Percentiles rank a stretch among this genome's conserved stretches.
Conservation (phyloP, 2,888 invertebrate species). For the Xestobium rufovillosum region DNA sequence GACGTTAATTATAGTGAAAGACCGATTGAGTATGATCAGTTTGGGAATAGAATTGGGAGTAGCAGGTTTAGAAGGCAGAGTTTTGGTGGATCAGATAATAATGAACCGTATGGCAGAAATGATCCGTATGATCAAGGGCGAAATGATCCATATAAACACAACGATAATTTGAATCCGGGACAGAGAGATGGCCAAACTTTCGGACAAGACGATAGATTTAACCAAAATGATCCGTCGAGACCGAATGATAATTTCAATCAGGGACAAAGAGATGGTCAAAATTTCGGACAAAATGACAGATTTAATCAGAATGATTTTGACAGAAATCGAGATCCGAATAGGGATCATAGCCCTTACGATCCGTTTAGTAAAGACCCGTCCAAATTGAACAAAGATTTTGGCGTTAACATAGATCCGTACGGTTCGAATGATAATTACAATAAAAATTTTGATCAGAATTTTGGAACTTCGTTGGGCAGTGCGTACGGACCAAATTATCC, state of each 20-base stretch:
- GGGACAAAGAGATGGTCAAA: constrained; percentile 3
- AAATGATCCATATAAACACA: constrained; percentile 11
- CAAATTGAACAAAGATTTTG: constrained; percentile 33
- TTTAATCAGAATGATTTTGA: constrained; percentile 4
- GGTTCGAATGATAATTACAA: constrained; percentile 20
- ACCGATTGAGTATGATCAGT: constrained; percentile 28
- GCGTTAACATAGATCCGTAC: constrained; percentile 37
- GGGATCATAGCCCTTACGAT: constrained; percentile 22
- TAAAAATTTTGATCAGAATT: constrained; percentile 15
- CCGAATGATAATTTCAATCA: constrained; percentile 24
- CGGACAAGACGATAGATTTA: constrained; percentile 10
- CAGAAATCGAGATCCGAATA: constrained; percentile 11
- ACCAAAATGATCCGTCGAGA: constrained; percentile 23
- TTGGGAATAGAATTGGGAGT: constrained; percentile 19
- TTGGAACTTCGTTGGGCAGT: constrained; percentile 18
- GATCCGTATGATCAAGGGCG: background rate
- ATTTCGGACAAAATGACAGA: constrained; percentile 10
- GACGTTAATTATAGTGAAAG: constrained; percentile 20
- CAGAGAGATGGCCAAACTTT: constrained; percentile 2
- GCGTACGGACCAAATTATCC: constrained; percentile 18
- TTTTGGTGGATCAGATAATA: constrained; percentile 13
- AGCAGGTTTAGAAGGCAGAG: constrained; percentile 9
- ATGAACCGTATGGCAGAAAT: constrained; percentile 19
- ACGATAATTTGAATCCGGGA: constrained; percentile 8
- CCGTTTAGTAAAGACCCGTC: constrained; percentile 33